A percentile compares a stretch with the other conserved stretches of the same genome.
Conservation (phyloP, 1,140 invertebrate species). For the Drosophila murphyi region DNA sequence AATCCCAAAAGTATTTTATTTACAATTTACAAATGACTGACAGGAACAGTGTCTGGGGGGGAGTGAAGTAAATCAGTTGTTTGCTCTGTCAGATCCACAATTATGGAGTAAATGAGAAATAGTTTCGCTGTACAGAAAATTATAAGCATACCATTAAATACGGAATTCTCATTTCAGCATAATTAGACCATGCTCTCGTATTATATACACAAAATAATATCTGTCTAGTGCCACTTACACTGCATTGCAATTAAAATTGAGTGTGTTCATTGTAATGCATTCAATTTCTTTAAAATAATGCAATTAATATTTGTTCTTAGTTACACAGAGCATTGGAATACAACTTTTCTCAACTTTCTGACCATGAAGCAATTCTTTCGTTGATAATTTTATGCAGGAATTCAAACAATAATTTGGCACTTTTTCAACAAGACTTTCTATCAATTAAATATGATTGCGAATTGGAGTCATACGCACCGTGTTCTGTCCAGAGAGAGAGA, state of each 20-base stretch:
- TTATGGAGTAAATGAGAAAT: constrained; percentile 14
- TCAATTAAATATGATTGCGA: constrained; percentile 4
- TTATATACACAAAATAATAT: not conserved
- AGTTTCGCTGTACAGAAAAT: constrained; percentile 19
- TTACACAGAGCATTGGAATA: no score
- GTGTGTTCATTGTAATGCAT: no score
- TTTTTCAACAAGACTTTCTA: constrained; percentile 24
- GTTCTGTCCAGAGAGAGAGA: not conserved
- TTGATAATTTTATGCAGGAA: constrained; percentile 4
- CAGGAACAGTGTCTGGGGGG: not conserved
- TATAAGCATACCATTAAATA: constrained; percentile 1
- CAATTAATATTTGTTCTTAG: no score
- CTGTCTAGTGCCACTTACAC: no score
- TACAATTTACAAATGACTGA: constrained; percentile 11
- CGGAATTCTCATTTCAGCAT: constrained; percentile 2
- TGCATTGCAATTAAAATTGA: no score
- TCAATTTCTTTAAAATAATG: no score
- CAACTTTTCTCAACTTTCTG: no score
- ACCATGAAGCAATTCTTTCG: not conserved
- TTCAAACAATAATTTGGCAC: constrained; percentile 31
- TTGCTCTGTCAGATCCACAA: not conserved
- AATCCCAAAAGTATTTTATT: constrained; percentile 3
- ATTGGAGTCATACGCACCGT: constrained; percentile 38
- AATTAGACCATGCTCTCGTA: not conserved
- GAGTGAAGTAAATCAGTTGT: not conserved